Evolutionary conservation across 2,113 vertebrate species (phyloP), one percentile per base, ranked within the genome.

Genomic region (Apaloderma vittatum): DNA sequence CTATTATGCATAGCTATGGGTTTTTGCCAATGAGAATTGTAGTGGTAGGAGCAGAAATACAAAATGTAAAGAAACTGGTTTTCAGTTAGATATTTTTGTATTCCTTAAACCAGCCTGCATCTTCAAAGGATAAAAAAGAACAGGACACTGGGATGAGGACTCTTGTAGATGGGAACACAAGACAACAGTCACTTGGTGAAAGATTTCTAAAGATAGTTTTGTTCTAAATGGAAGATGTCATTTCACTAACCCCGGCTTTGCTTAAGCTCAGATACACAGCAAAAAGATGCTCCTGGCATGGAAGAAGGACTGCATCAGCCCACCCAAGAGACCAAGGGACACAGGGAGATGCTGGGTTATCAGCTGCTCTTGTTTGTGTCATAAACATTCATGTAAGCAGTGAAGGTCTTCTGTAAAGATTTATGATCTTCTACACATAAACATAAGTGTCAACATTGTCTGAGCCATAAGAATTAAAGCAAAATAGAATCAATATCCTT

Each of bases 391-490:
- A 24, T 7, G 36, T 5, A 7, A 91, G 36, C 29, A 29, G 4
- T 3, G 7, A 26, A 86, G 13, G 6, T 8, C 9, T 75, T 48
- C 66, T 34, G 10, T 14, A 32, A 46, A 73, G 49, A 16, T 79
- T 29, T 83, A 40, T 61, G 58, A 3, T 24, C 22, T 71, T 66
- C 15, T 4, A 58, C 9, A 12, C 23, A 15, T 1, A 67, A 66
- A 58, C 16, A 24, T 11, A 40, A 77, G 26, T n/a, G 29, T 0
- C 0, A 0, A 3, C 16, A 12, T 20, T 27, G 3, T 15, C 67
- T 43, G 48, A 84, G 11, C 17, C 7, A 36, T 27, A 62, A 49
- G 76, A 86, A 34, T 1, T 0, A n/a, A 86, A 59, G 9, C 4
- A 61, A 70, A 77, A 49, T 23, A 12, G 29, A 85, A 75, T 3